phyloP scores from a whole-genome alignment of 2,113 vertebrate genomes.

The Tinamus guttatus region DNA sequence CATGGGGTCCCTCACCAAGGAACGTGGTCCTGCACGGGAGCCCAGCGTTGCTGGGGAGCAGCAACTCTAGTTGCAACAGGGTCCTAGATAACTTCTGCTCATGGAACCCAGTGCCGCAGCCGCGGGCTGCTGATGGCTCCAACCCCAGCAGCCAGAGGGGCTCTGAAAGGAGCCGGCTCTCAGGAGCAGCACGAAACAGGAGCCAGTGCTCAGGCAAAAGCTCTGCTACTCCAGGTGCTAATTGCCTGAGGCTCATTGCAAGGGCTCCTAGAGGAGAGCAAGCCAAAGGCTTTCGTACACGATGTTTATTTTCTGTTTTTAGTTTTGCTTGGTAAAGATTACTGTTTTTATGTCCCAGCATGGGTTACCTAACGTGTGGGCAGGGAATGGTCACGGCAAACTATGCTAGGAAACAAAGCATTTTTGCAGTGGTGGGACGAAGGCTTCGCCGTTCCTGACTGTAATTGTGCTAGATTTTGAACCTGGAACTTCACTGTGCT shows the following conservation, averaged over 20 bases:
- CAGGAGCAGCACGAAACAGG: neutral
- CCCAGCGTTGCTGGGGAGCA: neutral
- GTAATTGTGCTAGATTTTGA: neutral
- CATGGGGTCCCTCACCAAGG: fast-evolving
- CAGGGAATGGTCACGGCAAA: neutral
- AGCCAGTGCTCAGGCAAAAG: neutral
- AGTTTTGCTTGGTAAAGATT: neutral
- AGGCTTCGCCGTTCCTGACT: neutral
- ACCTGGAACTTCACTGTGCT: fast-evolving
- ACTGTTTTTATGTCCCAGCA: neutral
- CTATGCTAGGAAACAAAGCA: neutral
- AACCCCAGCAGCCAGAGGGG: neutral
- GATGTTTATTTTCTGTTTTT: neutral
- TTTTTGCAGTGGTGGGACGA: neutral
- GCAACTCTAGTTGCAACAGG: fast-evolving
- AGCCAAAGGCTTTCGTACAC: neutral
- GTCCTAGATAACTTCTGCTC: neutral
- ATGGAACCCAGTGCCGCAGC: fast-evolving
- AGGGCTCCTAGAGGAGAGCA: neutral
- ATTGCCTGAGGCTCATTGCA: neutral
- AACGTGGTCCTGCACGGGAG: neutral
- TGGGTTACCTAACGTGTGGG: neutral
- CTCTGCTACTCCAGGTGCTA: neutral
- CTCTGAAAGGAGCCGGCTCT: neutral
- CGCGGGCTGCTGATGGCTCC: neutral